Conservation (phyloP, 2,888 invertebrate genomes). For the Mellilla xanthometata region DNA sequence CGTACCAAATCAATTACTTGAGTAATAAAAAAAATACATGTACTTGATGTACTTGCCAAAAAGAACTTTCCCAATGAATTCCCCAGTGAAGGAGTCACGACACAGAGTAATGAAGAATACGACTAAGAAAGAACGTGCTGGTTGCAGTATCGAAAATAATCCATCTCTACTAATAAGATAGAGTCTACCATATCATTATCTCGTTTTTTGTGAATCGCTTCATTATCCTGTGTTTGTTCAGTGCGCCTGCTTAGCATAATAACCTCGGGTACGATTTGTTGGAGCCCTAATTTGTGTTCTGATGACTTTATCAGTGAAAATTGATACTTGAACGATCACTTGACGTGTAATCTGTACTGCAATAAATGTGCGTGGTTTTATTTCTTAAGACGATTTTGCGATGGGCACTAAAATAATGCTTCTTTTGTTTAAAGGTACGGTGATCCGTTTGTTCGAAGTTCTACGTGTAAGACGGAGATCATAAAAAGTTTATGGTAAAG, state of each 20-base stretch:
- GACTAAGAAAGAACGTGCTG: too few relatives aligned
- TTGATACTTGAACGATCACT: conserved; percentile 36
- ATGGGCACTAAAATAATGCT: not conserved
- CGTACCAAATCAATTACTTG: too few relatives aligned
- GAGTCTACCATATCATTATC: conserved; percentile 56
- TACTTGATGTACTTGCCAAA: too few relatives aligned
- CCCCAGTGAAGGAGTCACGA: too few relatives aligned
- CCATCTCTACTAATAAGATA: conserved; percentile 33
- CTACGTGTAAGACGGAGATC: not conserved
- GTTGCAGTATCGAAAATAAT: not conserved
- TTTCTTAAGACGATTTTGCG: not conserved
- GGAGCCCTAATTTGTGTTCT: conserved; percentile 33
- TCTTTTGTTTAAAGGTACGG: conserved; percentile 13
- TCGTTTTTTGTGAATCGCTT: conserved; percentile 48
- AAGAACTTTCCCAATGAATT: too few relatives aligned
- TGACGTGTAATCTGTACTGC: conserved; percentile 7
- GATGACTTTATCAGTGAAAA: conserved; percentile 49
- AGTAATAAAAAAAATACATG: too few relatives aligned
- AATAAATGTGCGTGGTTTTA: conserved; percentile 4
- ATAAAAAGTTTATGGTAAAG: too few relatives aligned
- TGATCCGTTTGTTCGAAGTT: not conserved
- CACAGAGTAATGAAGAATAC: too few relatives aligned
- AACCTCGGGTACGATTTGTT: conserved; percentile 37
- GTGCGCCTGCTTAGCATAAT: conserved; percentile 43
- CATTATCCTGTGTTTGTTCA: conserved; percentile 60